Conservation (phyloP, 1,140 invertebrate genomes). For the Drosophila tristis region DNA sequence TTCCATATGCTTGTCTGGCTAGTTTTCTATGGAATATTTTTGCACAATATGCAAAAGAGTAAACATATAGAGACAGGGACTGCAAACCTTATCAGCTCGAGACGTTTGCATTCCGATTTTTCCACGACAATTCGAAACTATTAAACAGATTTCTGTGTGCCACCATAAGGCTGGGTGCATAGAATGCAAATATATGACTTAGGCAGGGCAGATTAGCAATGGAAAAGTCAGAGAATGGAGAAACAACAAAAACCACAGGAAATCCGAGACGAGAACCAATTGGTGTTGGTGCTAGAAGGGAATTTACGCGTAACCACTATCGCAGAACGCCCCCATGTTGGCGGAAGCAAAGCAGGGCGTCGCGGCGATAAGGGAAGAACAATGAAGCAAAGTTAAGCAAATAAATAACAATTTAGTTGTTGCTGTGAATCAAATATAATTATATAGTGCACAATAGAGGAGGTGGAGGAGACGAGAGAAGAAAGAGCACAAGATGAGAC, state of each 20-base stretch:
- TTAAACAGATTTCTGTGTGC: not conserved
- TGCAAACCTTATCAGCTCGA: not conserved
- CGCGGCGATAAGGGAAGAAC: conserved; percentile 10
- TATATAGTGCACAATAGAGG: conserved; percentile 2
- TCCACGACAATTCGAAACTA: not conserved
- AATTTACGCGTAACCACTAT: conserved; percentile 1
- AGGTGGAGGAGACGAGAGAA: not conserved
- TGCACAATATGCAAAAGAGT: too few species aligned
- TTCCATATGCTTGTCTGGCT: too few species aligned
- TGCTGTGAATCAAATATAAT: conserved; percentile 51
- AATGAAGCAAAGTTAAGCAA: conserved; percentile 8
- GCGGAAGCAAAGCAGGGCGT: not conserved
- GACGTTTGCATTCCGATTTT: not conserved
- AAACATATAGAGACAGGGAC: too few species aligned
- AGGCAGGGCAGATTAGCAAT: conserved; percentile 30
- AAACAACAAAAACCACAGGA: conserved; percentile 31
- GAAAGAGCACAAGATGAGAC: conserved; percentile 7
- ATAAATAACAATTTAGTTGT: conserved; percentile 43
- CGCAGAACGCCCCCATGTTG: not conserved
- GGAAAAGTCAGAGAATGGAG: conserved; percentile 24
- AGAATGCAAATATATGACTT: conserved; percentile 20
- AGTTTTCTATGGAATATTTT: too few species aligned
- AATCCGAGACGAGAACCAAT: conserved; percentile 30
- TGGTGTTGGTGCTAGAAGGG: conserved; percentile 1
- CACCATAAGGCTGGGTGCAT: not conserved